Conservation (phyloP, 1,140 invertebrate species). For the Marisa cornuarietis region DNA sequence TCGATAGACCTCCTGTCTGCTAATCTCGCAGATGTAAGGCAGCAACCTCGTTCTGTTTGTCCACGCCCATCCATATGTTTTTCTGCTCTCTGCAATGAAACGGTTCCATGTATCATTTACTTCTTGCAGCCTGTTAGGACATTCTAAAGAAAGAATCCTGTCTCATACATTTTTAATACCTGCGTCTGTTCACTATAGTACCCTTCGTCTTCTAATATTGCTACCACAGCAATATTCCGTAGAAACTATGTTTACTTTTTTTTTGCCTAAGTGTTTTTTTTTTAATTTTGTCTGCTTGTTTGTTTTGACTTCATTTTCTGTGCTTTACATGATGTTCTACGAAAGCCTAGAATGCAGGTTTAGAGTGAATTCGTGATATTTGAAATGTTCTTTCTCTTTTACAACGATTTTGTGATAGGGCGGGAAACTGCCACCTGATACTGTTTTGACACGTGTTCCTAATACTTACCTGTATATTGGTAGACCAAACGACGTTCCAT, state of each 20-base stretch:
- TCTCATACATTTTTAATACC: too few species aligned
- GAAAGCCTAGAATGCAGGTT: too few species aligned
- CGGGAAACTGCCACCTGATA: neutral
- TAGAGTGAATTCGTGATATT: too few species aligned
- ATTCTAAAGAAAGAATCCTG: too few species aligned
- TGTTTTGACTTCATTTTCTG: neutral
- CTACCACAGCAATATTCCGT: too few species aligned
- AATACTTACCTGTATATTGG: constrained; percentile 8
- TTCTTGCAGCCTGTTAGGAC: too few species aligned
- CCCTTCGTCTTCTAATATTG: too few species aligned
- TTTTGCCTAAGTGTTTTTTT: neutral
- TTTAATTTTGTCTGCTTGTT: neutral
- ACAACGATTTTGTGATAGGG: neutral
- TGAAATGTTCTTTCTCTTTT: too few species aligned
- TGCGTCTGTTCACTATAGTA: too few species aligned
- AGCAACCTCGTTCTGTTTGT: neutral
- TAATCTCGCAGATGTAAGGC: constrained; percentile 55
- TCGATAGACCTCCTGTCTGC: constrained; percentile 41
- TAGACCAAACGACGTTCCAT: constrained; percentile 8
- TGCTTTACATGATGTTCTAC: neutral
- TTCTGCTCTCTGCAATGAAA: constrained; percentile 14
- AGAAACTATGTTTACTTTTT: too few species aligned
- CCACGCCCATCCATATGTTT: constrained; percentile 19
- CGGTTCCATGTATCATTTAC: neutral
- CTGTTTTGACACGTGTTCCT: neutral